Evolutionary conservation across 2,888 invertebrate genomes (phyloP).

Genomic region (Stenichneumon culpator): DNA sequence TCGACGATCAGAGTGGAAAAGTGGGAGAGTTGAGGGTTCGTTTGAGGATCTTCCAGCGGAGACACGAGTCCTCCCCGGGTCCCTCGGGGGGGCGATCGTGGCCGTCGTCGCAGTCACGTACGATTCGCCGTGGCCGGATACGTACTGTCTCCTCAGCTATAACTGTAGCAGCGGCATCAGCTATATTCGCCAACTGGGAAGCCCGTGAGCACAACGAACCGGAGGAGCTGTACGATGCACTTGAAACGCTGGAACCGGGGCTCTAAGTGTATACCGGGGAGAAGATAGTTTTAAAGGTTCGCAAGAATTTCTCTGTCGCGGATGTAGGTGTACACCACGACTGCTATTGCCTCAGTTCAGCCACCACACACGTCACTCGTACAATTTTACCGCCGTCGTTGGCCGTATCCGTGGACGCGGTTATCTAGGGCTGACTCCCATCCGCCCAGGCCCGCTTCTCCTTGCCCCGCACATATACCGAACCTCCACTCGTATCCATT

Average conservation of each 20-base stretch:
- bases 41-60: slow-evolving; percentile 17
- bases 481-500: slow-evolving; percentile 76
- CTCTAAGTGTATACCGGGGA: neutral
- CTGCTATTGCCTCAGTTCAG: slow-evolving; percentile 17
- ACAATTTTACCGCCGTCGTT: slow-evolving; percentile 54
- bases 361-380: slow-evolving; percentile 38
- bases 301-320: slow-evolving; percentile 14
- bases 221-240: slow-evolving; percentile 21
- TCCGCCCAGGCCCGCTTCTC: slow-evolving; percentile 16
- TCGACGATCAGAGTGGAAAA: slow-evolving; percentile 22
- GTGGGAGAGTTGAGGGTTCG: slow-evolving; percentile 21
- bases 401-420: slow-evolving; percentile 46
- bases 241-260: neutral
- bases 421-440: slow-evolving; percentile 53
- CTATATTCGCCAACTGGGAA: slow-evolving; percentile 7
- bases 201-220: slow-evolving; percentile 23
- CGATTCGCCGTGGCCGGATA: slow-evolving; percentile 11
- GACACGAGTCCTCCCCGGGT: slow-evolving; percentile 14
- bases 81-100: slow-evolving; percentile 23
- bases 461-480: slow-evolving; percentile 49
- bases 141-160: neutral
- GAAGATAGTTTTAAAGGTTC: slow-evolving; percentile 31
- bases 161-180: slow-evolving; percentile 6
- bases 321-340: neutral
- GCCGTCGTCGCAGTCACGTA: slow-evolving; percentile 23